Conservation (phyloP, 2,797 vertebrate species). For the Gobio occitaniae region DNA sequence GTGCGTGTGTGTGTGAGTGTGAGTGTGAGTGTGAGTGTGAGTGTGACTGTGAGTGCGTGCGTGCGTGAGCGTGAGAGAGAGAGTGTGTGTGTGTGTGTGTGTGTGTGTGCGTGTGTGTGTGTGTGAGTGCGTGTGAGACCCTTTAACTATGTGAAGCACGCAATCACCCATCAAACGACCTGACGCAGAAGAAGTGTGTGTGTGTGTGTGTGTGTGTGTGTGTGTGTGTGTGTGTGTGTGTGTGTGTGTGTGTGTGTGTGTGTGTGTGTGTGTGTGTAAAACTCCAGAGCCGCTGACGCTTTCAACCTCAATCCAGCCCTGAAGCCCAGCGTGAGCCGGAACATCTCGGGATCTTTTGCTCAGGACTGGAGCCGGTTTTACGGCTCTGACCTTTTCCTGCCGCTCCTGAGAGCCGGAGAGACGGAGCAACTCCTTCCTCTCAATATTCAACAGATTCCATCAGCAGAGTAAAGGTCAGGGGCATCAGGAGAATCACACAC, state of each 20-base stretch:
- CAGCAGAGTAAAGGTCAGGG: neutral
- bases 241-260: too few relatives aligned
- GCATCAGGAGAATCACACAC: neutral
- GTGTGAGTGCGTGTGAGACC: too few relatives aligned
- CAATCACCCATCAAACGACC: neutral
- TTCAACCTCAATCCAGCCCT: neutral
- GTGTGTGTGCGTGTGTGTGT: too few relatives aligned
- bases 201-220: too few relatives aligned
- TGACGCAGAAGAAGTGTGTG: neutral
- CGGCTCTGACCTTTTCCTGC: constrained; percentile 25
- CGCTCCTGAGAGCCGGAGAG: neutral
- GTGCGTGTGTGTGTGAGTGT: too few relatives aligned
- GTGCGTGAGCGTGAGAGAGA: too few relatives aligned
- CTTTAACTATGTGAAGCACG: too few relatives aligned
- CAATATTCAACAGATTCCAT: neutral
- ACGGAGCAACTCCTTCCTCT: neutral
- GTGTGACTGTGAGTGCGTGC: too few relatives aligned
- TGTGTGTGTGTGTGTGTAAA: neutral
- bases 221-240: too few relatives aligned
- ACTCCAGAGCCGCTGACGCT: neutral
- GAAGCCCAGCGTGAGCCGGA: neutral
- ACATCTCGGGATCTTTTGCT: neutral
- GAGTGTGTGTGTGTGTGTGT: too few relatives aligned
- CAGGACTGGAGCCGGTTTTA: neutral
- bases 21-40: too few relatives aligned